Conservation (phyloP, 2,888 invertebrate species). For the Perizoma affinitatum region DNA sequence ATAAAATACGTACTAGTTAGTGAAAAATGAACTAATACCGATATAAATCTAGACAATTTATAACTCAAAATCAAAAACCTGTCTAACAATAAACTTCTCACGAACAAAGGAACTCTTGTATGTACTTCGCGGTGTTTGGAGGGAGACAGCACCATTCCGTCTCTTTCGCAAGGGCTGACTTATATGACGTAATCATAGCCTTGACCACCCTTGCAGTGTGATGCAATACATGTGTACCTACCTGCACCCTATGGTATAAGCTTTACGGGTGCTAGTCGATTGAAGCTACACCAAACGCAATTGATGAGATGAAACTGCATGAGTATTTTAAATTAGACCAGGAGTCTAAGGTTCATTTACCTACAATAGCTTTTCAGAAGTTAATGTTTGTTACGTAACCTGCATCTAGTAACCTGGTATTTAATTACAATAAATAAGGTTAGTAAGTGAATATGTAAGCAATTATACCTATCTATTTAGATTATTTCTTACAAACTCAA, state of each 20-base stretch:
- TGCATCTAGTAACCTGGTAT: no score
- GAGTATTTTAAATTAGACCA: slow-evolving; percentile 49
- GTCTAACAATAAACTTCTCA: slow-evolving; percentile 39
- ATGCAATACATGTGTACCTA: slow-evolving; percentile 38
- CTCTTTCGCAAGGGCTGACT: slow-evolving; percentile 64
- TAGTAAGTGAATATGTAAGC: no score
- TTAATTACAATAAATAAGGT: no score
- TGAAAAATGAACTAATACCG: slow-evolving; percentile 5
- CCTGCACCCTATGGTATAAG: slow-evolving; percentile 31
- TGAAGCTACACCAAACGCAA: slow-evolving; percentile 36
- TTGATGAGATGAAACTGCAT: slow-evolving; percentile 48
- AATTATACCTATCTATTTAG: no score
- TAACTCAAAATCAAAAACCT: slow-evolving; percentile 25
- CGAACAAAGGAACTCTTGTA: slow-evolving; percentile 56
- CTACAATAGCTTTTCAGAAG: no score
- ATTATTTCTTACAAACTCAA: no score
- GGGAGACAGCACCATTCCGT: slow-evolving; percentile 41
- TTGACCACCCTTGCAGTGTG: slow-evolving; percentile 54
- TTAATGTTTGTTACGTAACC: no score
- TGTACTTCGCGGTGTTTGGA: slow-evolving; percentile 49
- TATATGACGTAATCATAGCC: slow-evolving; percentile 72
- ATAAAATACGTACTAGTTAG: no score
- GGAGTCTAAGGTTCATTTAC: slow-evolving; percentile 30
- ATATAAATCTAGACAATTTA: slow-evolving; percentile 16
- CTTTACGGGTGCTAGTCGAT: slow-evolving; percentile 43